Percentiles rank a stretch among this genome's conserved stretches.
These are phyloP conservation scores for Phycodurus eques DNA, from an alignment of 2,113 vertebrate species.

Conservation along the genomic window DNA sequence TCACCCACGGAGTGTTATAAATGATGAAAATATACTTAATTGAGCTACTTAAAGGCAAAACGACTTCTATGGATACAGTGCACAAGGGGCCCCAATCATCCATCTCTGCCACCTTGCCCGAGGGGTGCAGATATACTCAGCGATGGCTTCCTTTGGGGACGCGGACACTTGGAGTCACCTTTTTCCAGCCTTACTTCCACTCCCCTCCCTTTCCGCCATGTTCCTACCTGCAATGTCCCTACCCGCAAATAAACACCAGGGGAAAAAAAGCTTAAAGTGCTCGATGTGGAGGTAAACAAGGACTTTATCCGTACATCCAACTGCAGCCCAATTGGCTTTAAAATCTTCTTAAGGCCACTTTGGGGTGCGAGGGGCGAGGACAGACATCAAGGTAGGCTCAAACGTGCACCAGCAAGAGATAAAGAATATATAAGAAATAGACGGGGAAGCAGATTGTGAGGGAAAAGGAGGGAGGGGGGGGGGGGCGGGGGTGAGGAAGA, in stretches of 20 bases:
- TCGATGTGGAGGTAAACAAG: constrained; percentile 59
- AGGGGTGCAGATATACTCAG: constrained; percentile 49
- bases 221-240: constrained; percentile 42
- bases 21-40: constrained; percentile 62
- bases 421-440: constrained; percentile 37
- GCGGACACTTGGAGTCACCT: constrained; percentile 67
- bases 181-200: constrained; percentile 52
- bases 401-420: constrained; percentile 41
- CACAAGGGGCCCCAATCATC: constrained; percentile 65
- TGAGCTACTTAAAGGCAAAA: constrained; percentile 59
- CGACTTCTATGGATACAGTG: constrained; percentile 50
- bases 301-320: constrained; percentile 73
- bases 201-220: constrained; percentile 29
- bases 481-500: constrained; percentile 33
- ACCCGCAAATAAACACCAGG: constrained; percentile 59
- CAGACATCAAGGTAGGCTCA: constrained; percentile 52
- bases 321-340: constrained; percentile 71
- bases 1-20: constrained; percentile 54
- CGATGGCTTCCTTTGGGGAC: constrained; percentile 60
- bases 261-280: background rate
- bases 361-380: constrained; percentile 39
- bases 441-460: constrained; percentile 23
- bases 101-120: constrained; percentile 70
- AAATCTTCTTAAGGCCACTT: constrained; percentile 77
- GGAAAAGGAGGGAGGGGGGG: constrained; percentile 41